Percentiles rank a stretch among this genome's conserved stretches.
Evolutionary conservation across 2,113 vertebrate genomes (phyloP).

Genomic region (Columba janthina): DNA sequence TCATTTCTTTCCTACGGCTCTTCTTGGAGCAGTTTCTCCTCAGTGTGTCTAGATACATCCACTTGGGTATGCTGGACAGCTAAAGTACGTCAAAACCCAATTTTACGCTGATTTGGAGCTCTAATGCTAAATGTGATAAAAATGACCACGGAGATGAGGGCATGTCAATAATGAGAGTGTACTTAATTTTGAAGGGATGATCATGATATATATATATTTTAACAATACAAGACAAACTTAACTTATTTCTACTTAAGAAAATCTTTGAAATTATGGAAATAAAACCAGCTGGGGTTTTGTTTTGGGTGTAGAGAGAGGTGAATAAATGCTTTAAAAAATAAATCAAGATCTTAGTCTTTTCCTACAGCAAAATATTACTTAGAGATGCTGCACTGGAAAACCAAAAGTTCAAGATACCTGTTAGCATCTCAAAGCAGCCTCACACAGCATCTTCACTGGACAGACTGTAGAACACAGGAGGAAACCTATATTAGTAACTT

Average conservation of each 20-base stretch:
- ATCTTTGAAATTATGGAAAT: slow-evolving; percentile 24
- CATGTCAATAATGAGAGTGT: slow-evolving; percentile 42
- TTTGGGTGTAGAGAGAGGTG: slow-evolving; percentile 17
- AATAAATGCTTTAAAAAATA: not conserved
- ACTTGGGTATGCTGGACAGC: not conserved
- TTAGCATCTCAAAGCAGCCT: slow-evolving; percentile 72
- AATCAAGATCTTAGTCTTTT: slow-evolving; percentile 33
- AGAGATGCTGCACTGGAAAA: slow-evolving; percentile 72
- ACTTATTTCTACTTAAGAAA: slow-evolving; percentile 9
- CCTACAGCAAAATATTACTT: slow-evolving; percentile 67
- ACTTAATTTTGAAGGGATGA: slow-evolving; percentile 47
- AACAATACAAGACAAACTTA: slow-evolving; percentile 20
- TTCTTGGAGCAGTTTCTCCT: not conserved
- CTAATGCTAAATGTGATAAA: not conserved
- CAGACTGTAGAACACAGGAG: slow-evolving; percentile 72
- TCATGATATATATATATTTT: not conserved
- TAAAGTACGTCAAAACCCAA: slow-evolving; percentile 28
- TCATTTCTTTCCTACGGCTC: not conserved
- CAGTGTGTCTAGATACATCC: not conserved
- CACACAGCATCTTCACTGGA: slow-evolving; percentile 73
- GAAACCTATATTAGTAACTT: slow-evolving; percentile 72
- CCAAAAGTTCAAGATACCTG: slow-evolving; percentile 71
- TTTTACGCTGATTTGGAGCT: slow-evolving; percentile 31
- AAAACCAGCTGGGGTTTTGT: slow-evolving; percentile 11
- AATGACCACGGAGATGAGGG: slow-evolving; percentile 58